A percentile compares a stretch with the other conserved stretches of the same genome.
Conservation (phyloP, 2,113 vertebrate genomes). For the Pontoporia blainvillei region DNA sequence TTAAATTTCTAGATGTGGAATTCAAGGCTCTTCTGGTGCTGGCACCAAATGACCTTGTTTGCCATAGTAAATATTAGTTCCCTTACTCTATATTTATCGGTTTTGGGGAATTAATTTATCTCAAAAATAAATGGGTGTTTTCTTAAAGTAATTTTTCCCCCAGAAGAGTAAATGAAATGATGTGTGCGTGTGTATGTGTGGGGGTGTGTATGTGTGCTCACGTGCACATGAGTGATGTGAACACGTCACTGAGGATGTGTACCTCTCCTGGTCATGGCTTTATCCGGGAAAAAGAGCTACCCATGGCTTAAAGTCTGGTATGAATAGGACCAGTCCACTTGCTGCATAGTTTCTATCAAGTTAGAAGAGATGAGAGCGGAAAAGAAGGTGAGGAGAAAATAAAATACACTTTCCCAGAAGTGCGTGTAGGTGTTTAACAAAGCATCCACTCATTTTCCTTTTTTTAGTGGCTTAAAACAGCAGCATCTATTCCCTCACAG, state of each 20-base stretch:
- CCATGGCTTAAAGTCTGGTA: background rate
- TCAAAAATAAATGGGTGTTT: background rate
- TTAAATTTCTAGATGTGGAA: background rate
- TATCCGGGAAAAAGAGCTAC: background rate
- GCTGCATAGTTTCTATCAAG: background rate
- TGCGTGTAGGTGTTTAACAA: background rate
- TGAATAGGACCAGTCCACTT: background rate
- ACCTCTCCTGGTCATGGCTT: background rate
- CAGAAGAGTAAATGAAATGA: background rate
- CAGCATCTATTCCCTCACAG: background rate
- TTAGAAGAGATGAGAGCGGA: background rate
- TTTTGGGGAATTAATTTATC: background rate
- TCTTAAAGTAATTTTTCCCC: background rate
- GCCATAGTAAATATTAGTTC: background rate
- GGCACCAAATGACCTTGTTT: background rate
- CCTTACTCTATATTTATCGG: background rate
- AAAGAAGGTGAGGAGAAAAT: background rate
- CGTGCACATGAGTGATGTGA: too few relatives aligned
- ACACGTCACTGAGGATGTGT: background rate
- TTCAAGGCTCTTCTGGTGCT: background rate
- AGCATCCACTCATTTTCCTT: background rate
- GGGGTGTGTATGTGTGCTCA: background rate
- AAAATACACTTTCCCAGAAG: background rate
- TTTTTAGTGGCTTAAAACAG: background rate
- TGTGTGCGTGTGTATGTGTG: fast-evolving